A percentile compares a stretch with the other conserved stretches of the same genome.
Conservation (phyloP, 2,888 invertebrate genomes). For the Nesidiocoris tenuis region DNA sequence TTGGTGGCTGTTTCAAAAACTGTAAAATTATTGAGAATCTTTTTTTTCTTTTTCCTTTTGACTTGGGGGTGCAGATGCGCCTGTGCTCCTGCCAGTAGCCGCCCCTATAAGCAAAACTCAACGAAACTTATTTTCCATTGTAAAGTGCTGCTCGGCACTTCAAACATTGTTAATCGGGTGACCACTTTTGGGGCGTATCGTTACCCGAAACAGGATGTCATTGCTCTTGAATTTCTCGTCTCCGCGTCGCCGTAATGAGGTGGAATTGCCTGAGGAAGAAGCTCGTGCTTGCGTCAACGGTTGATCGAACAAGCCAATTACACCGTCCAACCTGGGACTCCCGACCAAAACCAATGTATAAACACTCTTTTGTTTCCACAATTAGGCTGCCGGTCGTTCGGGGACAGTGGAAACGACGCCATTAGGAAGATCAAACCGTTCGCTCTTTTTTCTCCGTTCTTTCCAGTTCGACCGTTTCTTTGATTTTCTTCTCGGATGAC, state of each 20-base stretch:
- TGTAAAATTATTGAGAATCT: too few species aligned
- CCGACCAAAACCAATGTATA: constrained; percentile 38
- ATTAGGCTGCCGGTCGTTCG: constrained; percentile 36
- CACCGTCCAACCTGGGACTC: constrained; percentile 13
- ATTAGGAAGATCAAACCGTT: constrained; percentile 36
- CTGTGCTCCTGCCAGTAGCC: too few species aligned
- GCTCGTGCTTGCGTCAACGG: constrained; percentile 29
- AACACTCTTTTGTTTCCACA: constrained; percentile 41
- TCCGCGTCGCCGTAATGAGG: constrained; percentile 10
- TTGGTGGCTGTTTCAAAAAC: too few species aligned
- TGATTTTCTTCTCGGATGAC: constrained; percentile 35
- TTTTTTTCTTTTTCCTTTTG: too few species aligned
- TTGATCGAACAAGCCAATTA: constrained; percentile 37
- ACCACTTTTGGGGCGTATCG: too few species aligned
- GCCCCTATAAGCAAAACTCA: too few species aligned
- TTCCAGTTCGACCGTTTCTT: constrained; percentile 25
- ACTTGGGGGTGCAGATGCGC: too few species aligned
- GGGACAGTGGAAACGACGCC: constrained; percentile 29
- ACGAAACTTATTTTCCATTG: too few species aligned
- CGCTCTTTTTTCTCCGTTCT: constrained; percentile 9
- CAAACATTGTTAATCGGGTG: too few species aligned
- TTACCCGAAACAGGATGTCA: constrained; percentile 1
- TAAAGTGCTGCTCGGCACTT: too few species aligned
- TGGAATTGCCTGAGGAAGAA: constrained; percentile 22
- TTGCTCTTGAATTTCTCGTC: constrained; percentile 16